phyloP scores from a whole-genome alignment of 2,797 vertebrate genomes.

The Cuculus canorus region DNA sequence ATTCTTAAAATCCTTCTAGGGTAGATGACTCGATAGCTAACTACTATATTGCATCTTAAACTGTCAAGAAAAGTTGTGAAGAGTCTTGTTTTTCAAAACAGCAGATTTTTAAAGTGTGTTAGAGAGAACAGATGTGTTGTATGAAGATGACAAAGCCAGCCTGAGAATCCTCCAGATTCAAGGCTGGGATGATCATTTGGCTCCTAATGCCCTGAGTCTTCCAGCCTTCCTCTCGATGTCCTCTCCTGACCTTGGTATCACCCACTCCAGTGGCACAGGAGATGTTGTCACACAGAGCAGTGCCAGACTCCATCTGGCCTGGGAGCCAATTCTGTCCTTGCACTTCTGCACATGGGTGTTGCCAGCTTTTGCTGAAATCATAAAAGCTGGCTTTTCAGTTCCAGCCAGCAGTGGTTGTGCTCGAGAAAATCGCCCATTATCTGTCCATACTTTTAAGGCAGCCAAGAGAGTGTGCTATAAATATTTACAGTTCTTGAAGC shows the following conservation, averaged over 20 bases:
- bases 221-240: neutral
- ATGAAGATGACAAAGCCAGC: neutral
- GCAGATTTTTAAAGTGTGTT: neutral
- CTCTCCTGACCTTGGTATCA: neutral
- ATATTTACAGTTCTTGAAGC: slow-evolving; percentile 1
- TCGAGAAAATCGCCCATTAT: neutral
- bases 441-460: slow-evolving; percentile 2
- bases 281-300: neutral
- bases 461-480: neutral
- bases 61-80: neutral
- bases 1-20: neutral
- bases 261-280: neutral
- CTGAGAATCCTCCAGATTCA: neutral
- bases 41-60: neutral
- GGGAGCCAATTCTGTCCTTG: neutral
- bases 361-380: slow-evolving; percentile 10
- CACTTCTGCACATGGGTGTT: neutral
- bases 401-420: neutral
- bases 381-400: slow-evolving; percentile 3
- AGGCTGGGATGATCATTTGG: neutral
- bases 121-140: neutral
- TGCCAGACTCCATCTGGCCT: neutral
- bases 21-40: neutral
- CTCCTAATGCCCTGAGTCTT: neutral
- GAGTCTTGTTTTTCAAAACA: neutral